Base-by-base conservation (phyloP, 2,113 vertebrate species). In the Siphamia tubifer region DNA sequence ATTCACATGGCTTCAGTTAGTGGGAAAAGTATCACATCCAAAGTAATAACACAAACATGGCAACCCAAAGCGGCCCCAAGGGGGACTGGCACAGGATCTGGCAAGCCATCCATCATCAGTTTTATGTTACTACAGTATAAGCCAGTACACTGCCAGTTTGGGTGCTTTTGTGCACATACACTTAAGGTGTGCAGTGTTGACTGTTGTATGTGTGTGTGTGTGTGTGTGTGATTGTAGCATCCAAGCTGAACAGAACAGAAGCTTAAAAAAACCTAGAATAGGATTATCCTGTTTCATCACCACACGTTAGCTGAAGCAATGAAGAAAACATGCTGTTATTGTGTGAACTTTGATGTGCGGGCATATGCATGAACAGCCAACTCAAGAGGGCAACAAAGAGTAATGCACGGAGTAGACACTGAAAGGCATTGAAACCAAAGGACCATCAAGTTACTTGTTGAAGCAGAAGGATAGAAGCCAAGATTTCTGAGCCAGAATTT, bases 1-100 rank as follows among this genome's bases (percentile, higher is more conserved):
- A 57, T 72, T 67, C 89, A 87, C 79, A 82, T 85, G 87, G 83
- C 76, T 84, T 65, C 16, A 63, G 73, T 89, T 86, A 78, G 86
- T 81, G 71, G 79, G 79, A 77, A 87, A 84, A 84, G 61, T 77
- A 79, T 84, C 81, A 82, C 78, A 63, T 87, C 68, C 78, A 82
- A 82, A 84, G 62, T 67, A 87, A 79, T 71, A 77, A 79, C 64
- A 69, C 66, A 79, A 88, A 87, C 68, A 86, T 76, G 78, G 82
- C 65, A 68, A 83, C 78, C 75, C 68, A 56, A 69, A 56, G 60
- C 8, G 9, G 71, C 74, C 74, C 67, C 68, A 32, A 61, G 42
- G 62, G 79, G 55, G 73, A 44, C 35, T 83, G 79, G 85, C 78
- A 86, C 63, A 70, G 49, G 55, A 87, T 74, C 54, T 84, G 65